Percentiles rank a stretch among this genome's conserved stretches.
These are phyloP conservation scores for Acipenser transmontanus DNA, from an alignment of 2,797 vertebrate genomes.

Conservation along the genomic window DNA sequence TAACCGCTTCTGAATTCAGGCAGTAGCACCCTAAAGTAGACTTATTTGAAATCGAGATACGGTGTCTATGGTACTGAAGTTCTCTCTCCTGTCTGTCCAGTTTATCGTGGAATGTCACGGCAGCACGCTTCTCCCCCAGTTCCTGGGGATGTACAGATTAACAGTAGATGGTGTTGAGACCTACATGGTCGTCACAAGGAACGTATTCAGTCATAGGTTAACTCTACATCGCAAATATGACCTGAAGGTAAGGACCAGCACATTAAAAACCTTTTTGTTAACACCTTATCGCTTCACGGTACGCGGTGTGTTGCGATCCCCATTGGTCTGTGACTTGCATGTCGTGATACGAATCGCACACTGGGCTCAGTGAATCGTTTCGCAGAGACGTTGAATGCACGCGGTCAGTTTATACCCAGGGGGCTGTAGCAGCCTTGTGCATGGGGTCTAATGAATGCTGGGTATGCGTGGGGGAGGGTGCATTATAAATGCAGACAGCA, in stretches of 20 bases:
- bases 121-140: conserved; percentile 87
- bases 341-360: no score
- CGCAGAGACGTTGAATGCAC: no score
- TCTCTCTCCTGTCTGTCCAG: conserved; percentile 42
- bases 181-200: conserved; percentile 92
- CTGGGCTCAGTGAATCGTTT: no score
- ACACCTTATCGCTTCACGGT: no score
- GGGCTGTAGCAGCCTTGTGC: background rate
- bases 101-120: conserved; percentile 93
- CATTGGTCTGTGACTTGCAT: no score
- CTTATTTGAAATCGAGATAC: no score
- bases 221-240: conserved; percentile 88
- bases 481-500: no score
- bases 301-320: no score
- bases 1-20: no score
- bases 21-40: no score
- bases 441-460: background rate
- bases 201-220: conserved; percentile 87
- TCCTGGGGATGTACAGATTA: conserved; percentile 89
- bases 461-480: background rate
- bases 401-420: no score
- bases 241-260: conserved; percentile 71
- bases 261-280: no score
- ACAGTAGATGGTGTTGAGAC: conserved; percentile 88
- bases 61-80: background rate